Evolutionary conservation across 2,888 invertebrate genomes (phyloP).

Genomic region (Drosophila demipolita): DNA sequence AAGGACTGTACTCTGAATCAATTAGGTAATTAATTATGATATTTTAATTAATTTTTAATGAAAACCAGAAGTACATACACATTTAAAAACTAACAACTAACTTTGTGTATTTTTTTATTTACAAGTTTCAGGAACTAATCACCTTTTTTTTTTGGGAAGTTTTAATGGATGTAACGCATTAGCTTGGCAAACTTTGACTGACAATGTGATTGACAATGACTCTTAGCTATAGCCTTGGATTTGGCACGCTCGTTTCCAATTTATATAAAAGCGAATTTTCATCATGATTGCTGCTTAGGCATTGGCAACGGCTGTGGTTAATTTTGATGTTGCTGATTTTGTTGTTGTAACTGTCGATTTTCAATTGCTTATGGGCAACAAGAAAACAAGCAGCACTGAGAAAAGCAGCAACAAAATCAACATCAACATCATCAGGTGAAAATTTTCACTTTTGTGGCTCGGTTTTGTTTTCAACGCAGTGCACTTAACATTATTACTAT

Average conservation of each 20-base stretch:
- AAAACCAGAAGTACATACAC: background rate
- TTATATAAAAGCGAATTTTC: slow-evolving; percentile 59
- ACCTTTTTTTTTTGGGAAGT: background rate
- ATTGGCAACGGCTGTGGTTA: slow-evolving; percentile 20
- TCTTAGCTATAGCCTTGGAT: slow-evolving; percentile 40
- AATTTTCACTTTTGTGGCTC: slow-evolving; percentile 72
- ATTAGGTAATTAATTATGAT: background rate
- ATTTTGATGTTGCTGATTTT: slow-evolving; percentile 29
- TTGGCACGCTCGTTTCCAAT: slow-evolving; percentile 64
- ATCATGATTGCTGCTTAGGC: slow-evolving; percentile 39
- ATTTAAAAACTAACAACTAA: background rate
- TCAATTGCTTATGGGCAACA: slow-evolving; percentile 53
- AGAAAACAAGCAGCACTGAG: slow-evolving; percentile 22
- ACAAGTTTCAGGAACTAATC: background rate
- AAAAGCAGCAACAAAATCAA: slow-evolving; percentile 10
- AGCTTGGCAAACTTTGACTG: slow-evolving; percentile 2
- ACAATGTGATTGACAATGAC: slow-evolving; percentile 24
- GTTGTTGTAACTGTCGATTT: slow-evolving; percentile 47
- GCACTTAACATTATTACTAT: slow-evolving; percentile 75
- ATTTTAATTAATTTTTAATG: background rate
- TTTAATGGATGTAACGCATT: background rate
- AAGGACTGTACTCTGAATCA: background rate
- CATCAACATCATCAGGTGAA: slow-evolving; percentile 53
- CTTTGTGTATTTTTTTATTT: background rate
- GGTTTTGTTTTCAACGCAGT: slow-evolving; percentile 53